Conservation (phyloP, 1,140 invertebrate genomes). For the Ephestia elutella region DNA sequence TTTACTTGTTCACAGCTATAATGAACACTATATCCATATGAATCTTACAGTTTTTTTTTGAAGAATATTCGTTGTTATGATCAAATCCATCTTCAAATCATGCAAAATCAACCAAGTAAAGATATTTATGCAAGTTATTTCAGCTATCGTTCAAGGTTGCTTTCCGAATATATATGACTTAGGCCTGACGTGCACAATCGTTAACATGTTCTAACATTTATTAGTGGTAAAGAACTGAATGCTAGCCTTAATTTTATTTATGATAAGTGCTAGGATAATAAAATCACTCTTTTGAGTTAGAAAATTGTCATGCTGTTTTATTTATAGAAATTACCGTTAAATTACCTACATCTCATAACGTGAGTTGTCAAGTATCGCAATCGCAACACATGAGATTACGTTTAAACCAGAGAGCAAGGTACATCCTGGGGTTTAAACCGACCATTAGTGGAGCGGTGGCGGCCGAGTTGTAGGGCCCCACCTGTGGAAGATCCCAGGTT, state of each 20-base stretch:
- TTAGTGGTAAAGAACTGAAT: slow-evolving; percentile 67
- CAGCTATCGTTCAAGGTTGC: background rate
- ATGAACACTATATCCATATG: too few relatives aligned
- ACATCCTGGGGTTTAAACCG: too few relatives aligned
- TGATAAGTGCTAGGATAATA: slow-evolving; percentile 68
- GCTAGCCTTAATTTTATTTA: slow-evolving; percentile 72
- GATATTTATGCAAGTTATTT: background rate
- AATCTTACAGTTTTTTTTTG: too few relatives aligned
- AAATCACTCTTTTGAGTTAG: slow-evolving; percentile 71
- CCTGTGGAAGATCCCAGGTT: too few relatives aligned
- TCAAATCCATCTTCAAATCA: too few relatives aligned
- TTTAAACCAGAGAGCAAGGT: too few relatives aligned
- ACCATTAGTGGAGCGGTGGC: too few relatives aligned
- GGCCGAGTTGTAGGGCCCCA: too few relatives aligned
- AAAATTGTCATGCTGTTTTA: slow-evolving; percentile 62
- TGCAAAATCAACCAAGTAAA: background rate
- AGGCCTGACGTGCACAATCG: slow-evolving; percentile 7
- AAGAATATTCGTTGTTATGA: too few relatives aligned
- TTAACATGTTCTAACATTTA: slow-evolving; percentile 37
- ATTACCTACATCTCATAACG: too few relatives aligned
- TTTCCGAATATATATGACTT: background rate
- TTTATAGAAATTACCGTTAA: slow-evolving; percentile 21
- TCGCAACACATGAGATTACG: too few relatives aligned
- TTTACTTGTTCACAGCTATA: background rate
- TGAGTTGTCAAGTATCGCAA: too few relatives aligned